Conservation (phyloP, 1,140 invertebrate genomes). For the Colletes latitarsis region DNA sequence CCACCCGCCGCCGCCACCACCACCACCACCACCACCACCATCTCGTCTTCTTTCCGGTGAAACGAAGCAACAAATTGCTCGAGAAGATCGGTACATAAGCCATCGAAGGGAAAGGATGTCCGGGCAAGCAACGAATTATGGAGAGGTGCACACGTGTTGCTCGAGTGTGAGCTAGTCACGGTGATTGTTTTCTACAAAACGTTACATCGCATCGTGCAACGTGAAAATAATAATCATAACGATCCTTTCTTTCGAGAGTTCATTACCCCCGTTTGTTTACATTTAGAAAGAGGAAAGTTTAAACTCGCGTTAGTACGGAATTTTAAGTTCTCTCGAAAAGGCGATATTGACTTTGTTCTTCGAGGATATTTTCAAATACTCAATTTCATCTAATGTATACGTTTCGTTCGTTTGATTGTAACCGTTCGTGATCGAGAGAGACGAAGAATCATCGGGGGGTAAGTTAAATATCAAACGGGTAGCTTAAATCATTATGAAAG, state of each 20-base stretch:
- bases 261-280: no score
- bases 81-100: neutral
- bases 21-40: no score
- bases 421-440: neutral
- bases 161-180: neutral
- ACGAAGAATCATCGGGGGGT: neutral
- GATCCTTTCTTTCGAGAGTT: no score
- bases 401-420: neutral
- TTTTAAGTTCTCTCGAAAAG: no score
- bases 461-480: neutral
- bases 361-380: neutral
- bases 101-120: neutral
- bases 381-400: no score
- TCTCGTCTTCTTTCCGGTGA: neutral
- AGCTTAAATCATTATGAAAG: neutral
- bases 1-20: no score
- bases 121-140: neutral
- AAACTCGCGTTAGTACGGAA: no score
- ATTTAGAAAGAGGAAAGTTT: no score
- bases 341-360: neutral
- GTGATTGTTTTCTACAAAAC: no score
- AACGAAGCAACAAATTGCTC: neutral
- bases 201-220: conserved; percentile 19
- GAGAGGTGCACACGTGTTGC: conserved; percentile 13
- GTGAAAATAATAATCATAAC: neutral